Base-by-base conservation (phyloP, 2,113 vertebrate species). In the Megaceryle maxima region DNA sequence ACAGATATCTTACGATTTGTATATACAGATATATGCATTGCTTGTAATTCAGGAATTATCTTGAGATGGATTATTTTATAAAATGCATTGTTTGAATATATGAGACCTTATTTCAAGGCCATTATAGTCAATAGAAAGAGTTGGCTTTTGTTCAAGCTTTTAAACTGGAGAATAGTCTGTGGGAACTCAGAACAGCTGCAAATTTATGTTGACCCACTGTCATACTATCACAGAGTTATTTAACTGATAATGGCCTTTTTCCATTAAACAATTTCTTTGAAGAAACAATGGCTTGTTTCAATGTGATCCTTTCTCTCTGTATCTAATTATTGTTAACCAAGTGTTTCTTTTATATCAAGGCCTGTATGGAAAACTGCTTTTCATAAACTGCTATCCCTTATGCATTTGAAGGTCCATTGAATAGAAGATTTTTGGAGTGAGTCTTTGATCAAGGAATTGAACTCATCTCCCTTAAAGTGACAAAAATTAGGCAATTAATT, bases 241-340 rank as follows among this genome's bases (percentile, higher is more conserved):
- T 83, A 93, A 73, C 55, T 76, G 66, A 69, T 89, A 95, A 92
- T 39, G 28, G 37, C 17, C 13, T 78, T 83, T 83, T 92, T 90
- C 19, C 62, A 87, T 82, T 75, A 91, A 92, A 82, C 33, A 76
- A 84, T 79, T 89, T 77, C 1, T 89, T 64, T 92, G 70, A 92
- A 82, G 70, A 84, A 96, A 91, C 69, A 91, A 87, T 59, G 24
- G 8, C 9, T 87, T 92, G 44, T 62, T 93, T 96, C 84, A 82
- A 69, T 92, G 70, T 89, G 43, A 82, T 91, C 28, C 13, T 87
- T 76, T 67, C 25, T 90, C 24, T 41, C 13, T 76, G 11, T 50
- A 37, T 76, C 64, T 62, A 62, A 16, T 79, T 76, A 92, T 43
- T 73, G 62, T 72, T 82, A 94, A 79, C 5, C 5, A 62, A 79